Evolutionary conservation across 2,888 invertebrate genomes (phyloP).

Genomic region (Altica lythri): DNA sequence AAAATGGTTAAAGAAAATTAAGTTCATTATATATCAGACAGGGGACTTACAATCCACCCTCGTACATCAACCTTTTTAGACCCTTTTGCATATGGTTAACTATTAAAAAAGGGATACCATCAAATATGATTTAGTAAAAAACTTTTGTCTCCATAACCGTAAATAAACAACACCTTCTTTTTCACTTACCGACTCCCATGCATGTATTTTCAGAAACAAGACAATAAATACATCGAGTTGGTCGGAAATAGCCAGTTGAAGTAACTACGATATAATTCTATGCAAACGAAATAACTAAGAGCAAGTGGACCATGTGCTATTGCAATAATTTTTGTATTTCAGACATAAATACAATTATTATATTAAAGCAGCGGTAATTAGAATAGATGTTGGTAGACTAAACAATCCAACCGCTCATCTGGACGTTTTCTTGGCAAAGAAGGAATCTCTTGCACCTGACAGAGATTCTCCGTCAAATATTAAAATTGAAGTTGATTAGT

Average conservation of each 20-base stretch:
- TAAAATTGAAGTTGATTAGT: neutral
- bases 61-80: no score
- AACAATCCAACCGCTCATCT: constrained; percentile 48
- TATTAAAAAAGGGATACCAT: no score
- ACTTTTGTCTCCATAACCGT: no score
- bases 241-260: constrained; percentile 26
- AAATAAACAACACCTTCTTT: constrained; percentile 1
- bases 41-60: no score
- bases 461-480: constrained; percentile 14
- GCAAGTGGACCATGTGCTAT: constrained; percentile 39
- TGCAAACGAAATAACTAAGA: constrained; percentile 32
- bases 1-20: no score
- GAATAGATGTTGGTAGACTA: constrained; percentile 48
- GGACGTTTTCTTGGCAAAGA: constrained; percentile 47
- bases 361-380: constrained; percentile 45
- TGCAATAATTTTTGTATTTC: constrained; percentile 39
- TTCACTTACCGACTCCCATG: neutral
- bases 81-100: no score
- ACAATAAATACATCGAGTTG: constrained; percentile 31
- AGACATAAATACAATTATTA: constrained; percentile 45
- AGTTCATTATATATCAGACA: no score
- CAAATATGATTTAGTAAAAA: no score
- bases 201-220: neutral
- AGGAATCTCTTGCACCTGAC: constrained; percentile 45
- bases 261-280: constrained; percentile 34